Evolutionary conservation across 2,888 invertebrate species (phyloP).

Genomic region (Tortrix viridana): DNA sequence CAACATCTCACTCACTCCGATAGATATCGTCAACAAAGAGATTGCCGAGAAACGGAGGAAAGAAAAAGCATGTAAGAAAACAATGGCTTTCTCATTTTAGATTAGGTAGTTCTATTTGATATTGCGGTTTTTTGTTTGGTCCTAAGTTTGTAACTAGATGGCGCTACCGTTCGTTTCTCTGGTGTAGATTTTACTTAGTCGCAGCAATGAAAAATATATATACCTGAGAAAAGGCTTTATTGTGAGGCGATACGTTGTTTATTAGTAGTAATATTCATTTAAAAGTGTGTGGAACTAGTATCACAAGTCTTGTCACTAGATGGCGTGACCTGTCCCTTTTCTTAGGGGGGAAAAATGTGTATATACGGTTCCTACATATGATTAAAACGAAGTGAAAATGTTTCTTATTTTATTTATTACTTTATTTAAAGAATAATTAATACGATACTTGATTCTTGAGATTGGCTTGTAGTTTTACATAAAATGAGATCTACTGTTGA

Average conservation of each 20-base stretch:
- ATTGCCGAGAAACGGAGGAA: constrained; percentile 69
- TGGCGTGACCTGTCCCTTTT: background rate
- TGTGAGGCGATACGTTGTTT: too few relatives aligned
- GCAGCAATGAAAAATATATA: too few relatives aligned
- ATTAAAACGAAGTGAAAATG: background rate
- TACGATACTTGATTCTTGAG: too few relatives aligned
- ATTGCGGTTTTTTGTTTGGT: background rate
- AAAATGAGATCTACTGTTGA: too few relatives aligned
- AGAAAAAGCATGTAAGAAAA: constrained; percentile 68
- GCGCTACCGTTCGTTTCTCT: background rate
- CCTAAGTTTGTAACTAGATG: background rate
- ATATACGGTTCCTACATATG: background rate
- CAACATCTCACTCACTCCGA: constrained; percentile 57
- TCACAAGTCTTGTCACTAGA: background rate
- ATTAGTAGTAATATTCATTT: too few relatives aligned
- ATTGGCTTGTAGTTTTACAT: too few relatives aligned
- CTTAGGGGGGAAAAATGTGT: background rate
- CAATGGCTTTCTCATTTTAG: too few relatives aligned
- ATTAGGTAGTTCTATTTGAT: background rate
- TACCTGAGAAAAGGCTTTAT: too few relatives aligned
- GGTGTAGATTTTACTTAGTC: too few relatives aligned
- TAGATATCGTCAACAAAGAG: constrained; percentile 73
- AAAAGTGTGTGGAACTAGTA: too few relatives aligned
- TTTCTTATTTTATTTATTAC: too few relatives aligned
- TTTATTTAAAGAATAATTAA: too few relatives aligned